phyloP scores from a whole-genome alignment of 2,888 invertebrate genomes.

The Isoperla grammatica region DNA sequence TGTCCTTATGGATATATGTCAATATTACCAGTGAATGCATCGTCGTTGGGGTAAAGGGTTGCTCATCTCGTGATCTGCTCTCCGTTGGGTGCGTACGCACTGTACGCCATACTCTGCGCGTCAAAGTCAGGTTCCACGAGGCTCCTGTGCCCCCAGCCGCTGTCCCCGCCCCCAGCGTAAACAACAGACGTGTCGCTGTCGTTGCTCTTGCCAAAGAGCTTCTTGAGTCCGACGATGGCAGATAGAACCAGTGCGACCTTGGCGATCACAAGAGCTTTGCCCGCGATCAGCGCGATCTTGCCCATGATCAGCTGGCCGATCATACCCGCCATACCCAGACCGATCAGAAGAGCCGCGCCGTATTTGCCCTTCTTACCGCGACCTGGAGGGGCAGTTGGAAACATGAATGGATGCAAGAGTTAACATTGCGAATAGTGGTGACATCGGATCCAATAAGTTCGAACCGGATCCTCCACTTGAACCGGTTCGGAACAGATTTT shows the following conservation, averaged over 20 bases:
- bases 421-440: too few relatives aligned
- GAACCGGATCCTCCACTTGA: too few relatives aligned
- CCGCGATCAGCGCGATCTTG: constrained; percentile 61
- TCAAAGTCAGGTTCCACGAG: constrained; percentile 31
- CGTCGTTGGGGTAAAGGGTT: too few relatives aligned
- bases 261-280: constrained; percentile 59
- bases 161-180: constrained; percentile 38
- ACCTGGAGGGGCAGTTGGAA: constrained; percentile 40
- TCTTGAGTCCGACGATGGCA: constrained; percentile 41
- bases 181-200: constrained; percentile 30
- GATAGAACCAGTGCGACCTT: constrained; percentile 59
- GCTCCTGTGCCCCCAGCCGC: constrained; percentile 43
- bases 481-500: too few relatives aligned
- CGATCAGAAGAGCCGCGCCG: constrained; percentile 45
- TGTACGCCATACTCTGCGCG: constrained; percentile 35
- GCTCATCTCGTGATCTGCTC: neutral
- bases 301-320: constrained; percentile 60
- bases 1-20: too few relatives aligned
- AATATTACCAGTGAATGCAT: too few relatives aligned
- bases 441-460: too few relatives aligned
- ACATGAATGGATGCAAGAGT: too few relatives aligned
- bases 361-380: constrained; percentile 39
- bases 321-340: constrained; percentile 51
- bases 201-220: constrained; percentile 32
- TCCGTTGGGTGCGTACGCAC: constrained; percentile 28